Evolutionary conservation across 2,888 invertebrate genomes (phyloP), one percentile per base, ranked within the genome.

Genomic region (Aethes cnicana): DNA sequence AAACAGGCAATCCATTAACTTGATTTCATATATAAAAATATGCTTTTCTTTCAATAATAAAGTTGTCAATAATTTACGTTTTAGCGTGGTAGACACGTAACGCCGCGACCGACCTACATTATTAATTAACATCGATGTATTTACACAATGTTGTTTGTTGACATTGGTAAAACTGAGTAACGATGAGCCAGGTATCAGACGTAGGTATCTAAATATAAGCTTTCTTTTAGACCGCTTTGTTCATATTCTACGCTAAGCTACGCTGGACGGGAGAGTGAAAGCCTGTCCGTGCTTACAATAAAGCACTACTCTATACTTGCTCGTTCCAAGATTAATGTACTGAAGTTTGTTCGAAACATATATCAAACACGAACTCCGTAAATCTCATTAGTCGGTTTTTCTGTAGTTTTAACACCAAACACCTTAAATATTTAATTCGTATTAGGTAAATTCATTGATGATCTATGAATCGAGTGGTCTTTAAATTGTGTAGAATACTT

Each of bases 251-350:
- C 28, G 20, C 6, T 35, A 26, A 47, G 26, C 46, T 25, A 18
- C 36, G 47, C 47, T 37, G 28, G 36, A 14, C 37, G 30, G 28
- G 47, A 33, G 23, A 18, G 37, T 28, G 20, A 37, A 37, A 47
- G 36, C 46, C 9, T 28, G 28, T 25, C 37, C 47, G 8, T 37
- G 37, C 20, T 37, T 47, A 37, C 36, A 37, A 47, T 37, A 14
- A 20, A 30, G 16, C 36, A 43, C 37, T 37, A 30, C 23, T 25
- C 3, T 12, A 37, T 12, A 2, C 4, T 6, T 9, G 12, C 2
- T 30, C 11, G 5, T 35, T 18, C 7, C 17, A 6, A 6, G 7
- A 20, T 35, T 9, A 18, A 35, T 30, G 14, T 6, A n/a, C 33
- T 2, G 17, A 9, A 33, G 9, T 33, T 18, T 18, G 33, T 23